Evolutionary conservation across 2,797 vertebrate species (phyloP).

Genomic region (Tachyglossus aculeatus): DNA sequence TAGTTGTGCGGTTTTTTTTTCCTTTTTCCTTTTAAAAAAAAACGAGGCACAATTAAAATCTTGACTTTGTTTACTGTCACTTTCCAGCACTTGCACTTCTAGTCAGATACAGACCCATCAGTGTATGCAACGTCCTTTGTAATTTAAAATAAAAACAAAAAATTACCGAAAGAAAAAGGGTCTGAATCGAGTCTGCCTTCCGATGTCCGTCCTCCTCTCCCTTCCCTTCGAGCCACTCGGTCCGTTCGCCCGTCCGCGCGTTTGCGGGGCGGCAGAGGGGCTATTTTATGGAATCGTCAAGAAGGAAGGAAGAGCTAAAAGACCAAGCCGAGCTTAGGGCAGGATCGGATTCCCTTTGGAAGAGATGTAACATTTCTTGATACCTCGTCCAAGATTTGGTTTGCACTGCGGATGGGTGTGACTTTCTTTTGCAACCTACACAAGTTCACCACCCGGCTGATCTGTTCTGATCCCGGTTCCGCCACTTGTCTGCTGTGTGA

Average conservation of each 20-base stretch:
- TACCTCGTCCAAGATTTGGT: too few species aligned
- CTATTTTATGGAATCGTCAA: too few species aligned
- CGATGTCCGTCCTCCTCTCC: background rate
- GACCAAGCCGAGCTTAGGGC: too few species aligned
- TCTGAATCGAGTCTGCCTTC: background rate
- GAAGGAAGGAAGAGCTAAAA: too few species aligned
- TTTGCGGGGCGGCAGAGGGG: too few species aligned
- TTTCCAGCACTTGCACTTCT: slow-evolving; percentile 73
- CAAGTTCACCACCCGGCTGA: too few species aligned
- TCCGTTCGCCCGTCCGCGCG: background rate
- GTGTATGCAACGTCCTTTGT: slow-evolving; percentile 83
- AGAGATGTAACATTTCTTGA: too few species aligned
- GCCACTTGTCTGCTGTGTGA: too few species aligned
- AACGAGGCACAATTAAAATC: slow-evolving; percentile 82
- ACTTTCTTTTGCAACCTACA: too few species aligned
- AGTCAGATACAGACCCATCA: slow-evolving; percentile 79
- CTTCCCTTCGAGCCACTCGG: background rate
- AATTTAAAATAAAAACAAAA: slow-evolving; percentile 83
- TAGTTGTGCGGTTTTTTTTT: slow-evolving; percentile 86
- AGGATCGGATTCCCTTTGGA: too few species aligned
- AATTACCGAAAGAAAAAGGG: slow-evolving; percentile 69
- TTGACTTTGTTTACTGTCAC: slow-evolving; percentile 79
- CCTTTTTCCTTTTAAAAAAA: slow-evolving; percentile 34
- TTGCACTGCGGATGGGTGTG: too few species aligned
- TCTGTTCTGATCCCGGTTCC: too few species aligned